Percentiles rank a stretch among this genome's conserved stretches.
phyloP scores from a whole-genome alignment of 2,797 vertebrate species.

The Brachymystax lenok region DNA sequence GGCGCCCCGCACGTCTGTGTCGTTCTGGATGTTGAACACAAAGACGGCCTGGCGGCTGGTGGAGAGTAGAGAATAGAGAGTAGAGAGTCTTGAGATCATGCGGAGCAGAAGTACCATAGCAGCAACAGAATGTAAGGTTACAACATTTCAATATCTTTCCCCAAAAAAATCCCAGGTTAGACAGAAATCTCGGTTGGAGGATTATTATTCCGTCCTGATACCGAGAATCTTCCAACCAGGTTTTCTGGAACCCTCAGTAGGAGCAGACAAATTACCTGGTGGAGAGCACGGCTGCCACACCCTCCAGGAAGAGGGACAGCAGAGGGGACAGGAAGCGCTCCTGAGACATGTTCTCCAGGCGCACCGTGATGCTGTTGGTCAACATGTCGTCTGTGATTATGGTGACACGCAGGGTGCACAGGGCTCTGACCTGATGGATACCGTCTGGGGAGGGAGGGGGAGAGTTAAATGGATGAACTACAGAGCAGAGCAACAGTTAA shows the following conservation, averaged over 20 bases:
- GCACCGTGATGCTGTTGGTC: conserved; percentile 97
- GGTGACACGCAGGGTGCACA: conserved; percentile 90
- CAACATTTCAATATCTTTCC: not conserved
- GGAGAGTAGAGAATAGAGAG: conserved; percentile 74
- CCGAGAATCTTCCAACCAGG: not conserved
- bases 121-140: not conserved
- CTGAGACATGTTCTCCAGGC: conserved; percentile 98
- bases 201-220: not conserved
- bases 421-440: conserved; percentile 79
- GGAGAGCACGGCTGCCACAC: conserved; percentile 91
- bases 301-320: conserved; percentile 89
- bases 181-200: not conserved
- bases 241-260: not conserved
- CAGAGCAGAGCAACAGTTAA: not conserved
- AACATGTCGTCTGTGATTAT: conserved; percentile 98
- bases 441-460: conserved; percentile 77
- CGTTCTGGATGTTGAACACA: conserved; percentile 95
- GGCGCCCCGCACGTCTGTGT: conserved; percentile 90
- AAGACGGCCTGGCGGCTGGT: conserved; percentile 88
- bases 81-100: not conserved
- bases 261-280: conserved; percentile 44
- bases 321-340: conserved; percentile 94
- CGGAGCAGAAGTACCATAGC: not conserved
- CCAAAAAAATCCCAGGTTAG: not conserved
- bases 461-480: not conserved